Evolutionary conservation across 2,797 vertebrate species (phyloP), one percentile per base, ranked within the genome.

Genomic region (Sebastiscus tertius): DNA sequence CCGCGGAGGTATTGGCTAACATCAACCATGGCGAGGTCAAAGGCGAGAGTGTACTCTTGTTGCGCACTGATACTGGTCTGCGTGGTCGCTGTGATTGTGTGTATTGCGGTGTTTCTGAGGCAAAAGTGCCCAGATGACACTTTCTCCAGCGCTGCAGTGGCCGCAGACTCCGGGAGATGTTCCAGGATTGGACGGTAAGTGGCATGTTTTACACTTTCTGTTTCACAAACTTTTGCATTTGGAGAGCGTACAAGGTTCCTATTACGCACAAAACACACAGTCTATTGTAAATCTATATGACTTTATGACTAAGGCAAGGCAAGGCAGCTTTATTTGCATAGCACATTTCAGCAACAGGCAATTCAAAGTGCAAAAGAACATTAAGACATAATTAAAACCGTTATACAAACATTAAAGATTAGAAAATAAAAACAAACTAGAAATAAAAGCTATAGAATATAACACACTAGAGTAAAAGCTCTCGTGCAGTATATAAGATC

Each of bases 111-210:
- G 0, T 5, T 75, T 6, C 26, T 24, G n/a, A 79, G 71, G 42
- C 80, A 8, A 49, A 67, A 36, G 12, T 95, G 94, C 80, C 70
- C 89, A 0, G 13, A 72, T 0, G 90, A 24, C 5, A 61, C 66
- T 10, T 96, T 91, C 72, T 55, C 42, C 2, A 77, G 20, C 1
- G 95, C 83, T 10, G 96, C 95, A 0, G 95, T 96, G 52, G 94
- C 95, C 7, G 94, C 96, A 59, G 96, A 96, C 77, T 92, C 96
- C 0, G 71, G 34, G 58, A 93, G 3, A 13, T 96, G 96, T 66
- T 96, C 96, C 7, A 39, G 87, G 26, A 66, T 96, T 55, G 95
- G 93, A 88, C 89, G 94, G 96, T 96, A 79, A 92, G 95, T 90
- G 34, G 8, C 34, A 34, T 24, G 8, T 52, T 64, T 34, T n/a